phyloP scores from a whole-genome alignment of 2,113 vertebrate genomes.

The Tupaia tana region DNA sequence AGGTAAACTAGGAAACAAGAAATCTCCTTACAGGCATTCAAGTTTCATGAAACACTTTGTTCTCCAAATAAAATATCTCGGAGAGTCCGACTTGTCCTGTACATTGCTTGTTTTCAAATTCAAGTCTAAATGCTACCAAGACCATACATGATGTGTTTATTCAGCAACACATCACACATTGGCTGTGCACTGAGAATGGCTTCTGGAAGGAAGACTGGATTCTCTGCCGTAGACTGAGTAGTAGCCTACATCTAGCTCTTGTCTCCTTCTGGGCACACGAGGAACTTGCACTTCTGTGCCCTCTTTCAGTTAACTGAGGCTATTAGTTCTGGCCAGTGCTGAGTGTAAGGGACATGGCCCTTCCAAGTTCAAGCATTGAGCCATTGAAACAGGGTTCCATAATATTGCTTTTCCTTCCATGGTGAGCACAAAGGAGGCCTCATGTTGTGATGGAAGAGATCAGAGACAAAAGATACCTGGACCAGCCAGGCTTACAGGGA shows the following conservation, averaged over 20 bases:
- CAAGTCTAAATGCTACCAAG: neutral
- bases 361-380: neutral
- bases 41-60: neutral
- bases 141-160: neutral
- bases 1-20: neutral
- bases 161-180: neutral
- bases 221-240: neutral
- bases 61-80: neutral
- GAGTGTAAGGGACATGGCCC: neutral
- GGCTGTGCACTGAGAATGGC: neutral
- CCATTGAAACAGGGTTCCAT: too few species aligned
- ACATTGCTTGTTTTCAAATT: neutral
- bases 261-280: neutral
- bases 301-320: neutral
- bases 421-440: neutral
- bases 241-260: neutral
- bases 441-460: neutral
- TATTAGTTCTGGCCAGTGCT: neutral
- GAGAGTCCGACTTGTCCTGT: neutral
- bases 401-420: neutral
- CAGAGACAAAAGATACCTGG: neutral
- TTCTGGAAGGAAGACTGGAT: neutral
- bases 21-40: neutral
- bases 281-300: neutral
- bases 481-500: neutral